phyloP scores from a whole-genome alignment of 2,797 vertebrate species.

The Distichodus sexfasciatus region DNA sequence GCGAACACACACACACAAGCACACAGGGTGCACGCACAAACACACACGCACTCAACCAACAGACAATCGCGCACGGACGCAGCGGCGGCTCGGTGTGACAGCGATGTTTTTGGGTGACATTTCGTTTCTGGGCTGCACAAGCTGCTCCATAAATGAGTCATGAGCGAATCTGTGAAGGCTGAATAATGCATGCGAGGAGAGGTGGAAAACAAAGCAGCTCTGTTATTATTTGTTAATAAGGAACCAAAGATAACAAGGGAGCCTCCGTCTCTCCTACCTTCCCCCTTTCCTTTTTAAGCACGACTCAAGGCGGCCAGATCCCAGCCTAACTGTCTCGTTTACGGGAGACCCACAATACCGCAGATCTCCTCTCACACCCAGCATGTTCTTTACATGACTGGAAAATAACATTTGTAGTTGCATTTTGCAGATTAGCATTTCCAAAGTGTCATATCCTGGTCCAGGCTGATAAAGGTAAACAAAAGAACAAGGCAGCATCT shows the following conservation, averaged over 20 bases:
- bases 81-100: slow-evolving; percentile 51
- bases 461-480: too few relatives aligned
- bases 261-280: slow-evolving; percentile 27
- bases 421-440: too few relatives aligned
- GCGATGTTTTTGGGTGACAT: slow-evolving; percentile 71
- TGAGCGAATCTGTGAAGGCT: slow-evolving; percentile 76
- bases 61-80: slow-evolving; percentile 17
- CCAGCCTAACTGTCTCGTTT: neutral
- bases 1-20: slow-evolving; percentile 33
- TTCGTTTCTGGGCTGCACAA: slow-evolving; percentile 74
- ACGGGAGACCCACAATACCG: too few relatives aligned
- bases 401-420: too few relatives aligned
- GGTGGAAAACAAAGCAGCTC: slow-evolving; percentile 73
- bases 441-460: too few relatives aligned
- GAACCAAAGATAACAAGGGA: slow-evolving; percentile 63
- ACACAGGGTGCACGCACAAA: slow-evolving; percentile 16
- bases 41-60: slow-evolving; percentile 19
- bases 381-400: too few relatives aligned
- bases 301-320: neutral
- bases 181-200: slow-evolving; percentile 75
- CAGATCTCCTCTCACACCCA: too few relatives aligned
- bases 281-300: neutral
- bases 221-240: slow-evolving; percentile 81
- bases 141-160: slow-evolving; percentile 78
- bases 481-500: too few relatives aligned